Evolutionary conservation across 2,797 vertebrate genomes (phyloP), one percentile per base, ranked within the genome.

Genomic region (Bovichtus diacanthus): DNA sequence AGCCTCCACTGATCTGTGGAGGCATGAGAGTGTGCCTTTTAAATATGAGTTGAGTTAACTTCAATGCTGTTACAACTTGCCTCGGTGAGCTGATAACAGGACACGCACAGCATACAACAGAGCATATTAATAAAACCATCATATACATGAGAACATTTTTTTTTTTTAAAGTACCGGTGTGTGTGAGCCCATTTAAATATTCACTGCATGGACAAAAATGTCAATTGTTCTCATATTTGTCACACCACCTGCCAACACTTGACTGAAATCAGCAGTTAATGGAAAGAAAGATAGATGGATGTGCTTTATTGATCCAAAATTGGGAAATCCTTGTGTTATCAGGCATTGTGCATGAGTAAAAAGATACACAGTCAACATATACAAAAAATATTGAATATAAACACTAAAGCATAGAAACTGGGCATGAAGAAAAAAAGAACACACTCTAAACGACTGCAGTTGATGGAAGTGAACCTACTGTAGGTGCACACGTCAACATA

Each of bases 1-100:
- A 55, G 73, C 41, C 54, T 61, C 11, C 31, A 12, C 78, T 70
- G 62, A 63, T 63, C 78, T 13, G 1, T 43, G 27, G 67, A 70
- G 31, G 61, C 58, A 50, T 39, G 2, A 70, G 34, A 27, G 39
- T 5, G 0, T 38, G n/a, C 5, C 10, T 55, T n/a, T 13, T 46
- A 25, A 41, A 39, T 39, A 27, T 34, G 29, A 39, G 21, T 60
- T 56, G 29, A 39, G 21, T 60, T 56, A 2, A 50, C 38, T 23
- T 51, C 39, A 25, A 36, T 46, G 6, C 18, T 0, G 50, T 49
- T 15, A 19, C 34, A 31, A 13, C 3, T 46, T 29, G 7, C 2
- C 4, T 25, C 4, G 5, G 5, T 21, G 29, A 51, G 46, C 13
- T 60, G 29, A 39, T 27, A 41, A 4, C 0, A 34, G 43, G 18